Base-by-base conservation (phyloP, 2,113 vertebrate species). In the Scophthalmus maximus region DNA sequence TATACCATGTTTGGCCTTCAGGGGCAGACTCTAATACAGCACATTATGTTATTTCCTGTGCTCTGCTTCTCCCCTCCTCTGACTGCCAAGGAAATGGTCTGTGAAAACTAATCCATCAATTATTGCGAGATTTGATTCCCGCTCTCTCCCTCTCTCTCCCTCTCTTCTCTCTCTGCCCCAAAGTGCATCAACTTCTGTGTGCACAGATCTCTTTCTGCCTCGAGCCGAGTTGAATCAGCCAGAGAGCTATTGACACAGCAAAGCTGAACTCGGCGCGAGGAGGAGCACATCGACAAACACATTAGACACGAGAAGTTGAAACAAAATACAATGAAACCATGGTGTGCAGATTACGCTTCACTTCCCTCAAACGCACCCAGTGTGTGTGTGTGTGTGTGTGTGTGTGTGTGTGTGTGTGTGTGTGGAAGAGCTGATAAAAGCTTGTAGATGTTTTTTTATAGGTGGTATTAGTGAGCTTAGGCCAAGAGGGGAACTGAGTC, bases 201-300 rank as follows among this genome's bases (percentile, higher is more conserved):
- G 32, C 49, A 29, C n/a, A 29, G 49, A 36, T 70, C 53, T 65
- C 38, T 79, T 68, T 55, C 50, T 0, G n/a, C 67, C 59, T 59
- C 58, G 34, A 76, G 57, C 65, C 18, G 8, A 40, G 38, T 49
- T 47, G 68, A 74, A 72, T 74, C n/a, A 73, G 56, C 68, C 29
- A 6, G 50, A 55, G 55, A 44, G 67, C 40, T 82, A 77, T 81
- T 78, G 83, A 87, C 75, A 69, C 57, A 58, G 68, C 2, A n/a
- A 63, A 66, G 76, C 61, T 32, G 76, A 63, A 61, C 68, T 66
- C 68, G 58, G 34, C 60, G 38, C 64, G 2, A 53, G 64, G 69
- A 88, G 77, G 85, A 81, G 68, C 26, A 5, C 63, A 85, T 85
- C 30, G 70, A 80, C 78, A 88, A 87, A 83, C 82, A 79, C 82